Base-by-base conservation (phyloP, 1,140 invertebrate species). In the Druon quercuslanigerum region DNA sequence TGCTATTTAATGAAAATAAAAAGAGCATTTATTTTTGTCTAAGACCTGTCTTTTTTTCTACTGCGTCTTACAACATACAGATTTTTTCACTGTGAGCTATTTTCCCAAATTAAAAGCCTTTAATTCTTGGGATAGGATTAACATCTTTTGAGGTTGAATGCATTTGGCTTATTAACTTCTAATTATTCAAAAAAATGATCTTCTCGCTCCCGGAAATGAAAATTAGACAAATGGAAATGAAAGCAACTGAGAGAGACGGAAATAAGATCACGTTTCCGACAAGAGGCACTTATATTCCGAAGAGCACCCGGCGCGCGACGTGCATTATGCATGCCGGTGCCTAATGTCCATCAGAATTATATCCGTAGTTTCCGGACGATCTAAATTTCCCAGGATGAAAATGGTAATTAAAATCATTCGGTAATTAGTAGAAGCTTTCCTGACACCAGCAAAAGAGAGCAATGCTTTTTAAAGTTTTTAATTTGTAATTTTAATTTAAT, bases 281-380 rank as follows among this genome's bases (percentile, higher is more conserved):
- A 72, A 78, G 75, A 79, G 78, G 79, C 79, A 84, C 85, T 86
- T 86, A 86, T 84, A 86, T 86, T 86, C 82, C 73, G 75, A 79
- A 79, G 76, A 81, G 77, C 83, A 85, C 81, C 83, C 76, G 79
- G 85, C 76, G 84, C 80, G 79, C 14, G 33, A 54, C 80, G 84
- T 86, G 85, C 85, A 86, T 86, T 86, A 86, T 86, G 84, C 84
- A 86, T 86, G 85, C 82, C 82, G 83, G 73, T 83, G 84, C 82
- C 85, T 85, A 85, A 84, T 80, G 84, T 80, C 78, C 84, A 79
- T 85, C 82, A 82, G 76, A 84, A 85, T 85, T 79, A 70, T 83
- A 73, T 50, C 51, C 46, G 19, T 54, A 19, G 17, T 3, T 16
- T 51, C 9, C 25, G 17, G 76, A 71, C 83, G 81, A 72, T 75